Evolutionary conservation across 2,113 vertebrate genomes (phyloP), one percentile per base, ranked within the genome.

Genomic region (Anarrhichthys ocellatus): DNA sequence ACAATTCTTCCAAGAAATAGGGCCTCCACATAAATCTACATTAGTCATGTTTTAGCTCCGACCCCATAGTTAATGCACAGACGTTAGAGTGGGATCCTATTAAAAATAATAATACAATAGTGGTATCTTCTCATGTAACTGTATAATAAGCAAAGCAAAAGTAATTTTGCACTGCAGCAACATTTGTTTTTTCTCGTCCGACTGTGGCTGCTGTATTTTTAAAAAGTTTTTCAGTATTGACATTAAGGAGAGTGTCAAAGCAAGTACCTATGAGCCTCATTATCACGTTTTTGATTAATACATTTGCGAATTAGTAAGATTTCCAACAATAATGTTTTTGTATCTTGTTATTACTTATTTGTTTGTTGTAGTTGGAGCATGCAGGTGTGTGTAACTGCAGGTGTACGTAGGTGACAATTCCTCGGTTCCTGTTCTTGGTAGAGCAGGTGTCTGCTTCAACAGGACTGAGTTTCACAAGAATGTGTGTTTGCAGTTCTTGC

Each of bases 401-500:
- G 22, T 15, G 8, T 10, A 3, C 54, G 40, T 32, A 8, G 29
- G 42, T 76, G 50, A 77, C 42, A 1, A 4, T 69, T 81, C 64
- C 38, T 46, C 2, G 17, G 32, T 54, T 63, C 9, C 48, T 78
- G 42, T 27, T 76, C 15, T 78, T n/a, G n/a, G 71, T 76, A 46
- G 32, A 85, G 70, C 52, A 79, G 56, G 48, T 40, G 32, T 2
- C 9, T 63, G 38, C 24, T 63, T 63, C 72, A n/a, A 50, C 20
- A 69, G 68, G 72, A 42, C 38, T 29, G 22, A 29, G 44, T 54
- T 79, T 81, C 66, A 65, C 42, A 69, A 32, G 20, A 72, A 44
- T 78, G 34, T 64, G 29, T 69, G 56, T 72, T 34, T 77, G 73
- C 61, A 69, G 11, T 85, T 84, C 54, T 79, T 68, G 64, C n/a